Base-by-base conservation (phyloP, 2,888 invertebrate genomes). In the Steromphala cineraria region DNA sequence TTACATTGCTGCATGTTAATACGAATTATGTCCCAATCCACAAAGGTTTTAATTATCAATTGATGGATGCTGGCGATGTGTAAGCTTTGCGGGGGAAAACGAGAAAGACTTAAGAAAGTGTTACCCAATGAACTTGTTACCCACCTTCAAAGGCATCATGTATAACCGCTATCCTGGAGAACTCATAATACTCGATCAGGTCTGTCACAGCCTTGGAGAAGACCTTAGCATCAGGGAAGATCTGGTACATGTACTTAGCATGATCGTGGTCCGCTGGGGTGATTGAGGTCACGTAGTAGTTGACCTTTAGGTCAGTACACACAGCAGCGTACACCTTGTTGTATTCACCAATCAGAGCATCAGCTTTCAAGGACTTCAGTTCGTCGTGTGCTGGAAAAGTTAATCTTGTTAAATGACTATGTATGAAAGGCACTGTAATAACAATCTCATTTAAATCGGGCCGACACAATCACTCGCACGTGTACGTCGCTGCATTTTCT, bases 241-340 rank as follows among this genome's bases (percentile, higher is more conserved):
- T 84, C 79, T 88, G 86, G 56, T 90, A 85, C 53, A 89, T 82
- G 75, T 85, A 87, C 5, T 85, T 82, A 7, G 87, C 84, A 17
- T 74, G 56, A 7, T 80, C 31, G 46, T 84, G 78, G 15, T 84
- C 82, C 7, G 75, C 46, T 0, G 90, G 89, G 17, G 88, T 85
- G 77, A 87, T 83, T 15, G 89, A 87, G 19, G 90, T 91, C 77
- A 91, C 89, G 78, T 91, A 88, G 80, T 90, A 92, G 0, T 91
- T 90, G 7, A 92, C 87, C 21, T 89, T 88, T 21, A 88, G 85
- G 80, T 88, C 84, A 76, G 90, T 88, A 3, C 90, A 86, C 19
- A 90, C 89, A 7, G 85, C 82, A 5, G 89, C 90, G 36, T 88
- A 86, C 17, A 88, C 79, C 79, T 87, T 84, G 67, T 86, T 86